A percentile compares a stretch with the other conserved stretches of the same genome.
Evolutionary conservation across 2,113 vertebrate species (phyloP).

Genomic region (Zosterops lateralis): DNA sequence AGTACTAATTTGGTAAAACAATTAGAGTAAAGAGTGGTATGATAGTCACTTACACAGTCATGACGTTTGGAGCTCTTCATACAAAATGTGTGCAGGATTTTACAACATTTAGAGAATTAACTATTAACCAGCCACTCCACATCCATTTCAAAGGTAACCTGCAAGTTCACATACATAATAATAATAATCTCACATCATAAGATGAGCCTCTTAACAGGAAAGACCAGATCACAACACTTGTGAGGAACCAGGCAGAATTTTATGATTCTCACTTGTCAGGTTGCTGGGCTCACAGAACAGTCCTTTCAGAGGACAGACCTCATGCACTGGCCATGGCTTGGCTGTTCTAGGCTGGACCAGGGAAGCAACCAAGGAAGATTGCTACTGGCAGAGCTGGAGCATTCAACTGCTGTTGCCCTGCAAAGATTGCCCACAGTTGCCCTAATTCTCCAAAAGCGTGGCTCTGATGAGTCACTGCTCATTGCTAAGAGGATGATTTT

Average conservation of each 20-base stretch:
- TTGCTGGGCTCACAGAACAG: neutral
- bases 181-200: neutral
- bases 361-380: neutral
- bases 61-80: conserved; percentile 17
- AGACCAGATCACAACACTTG: neutral
- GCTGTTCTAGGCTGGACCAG: neutral
- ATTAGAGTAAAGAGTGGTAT: neutral
- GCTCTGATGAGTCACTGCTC: neutral
- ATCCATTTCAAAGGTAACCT: neutral
- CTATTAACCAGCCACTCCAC: neutral
- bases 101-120: neutral
- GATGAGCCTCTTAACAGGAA: neutral
- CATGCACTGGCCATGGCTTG: neutral
- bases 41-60: conserved; percentile 9
- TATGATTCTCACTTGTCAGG: neutral
- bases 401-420: neutral
- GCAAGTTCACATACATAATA: neutral
- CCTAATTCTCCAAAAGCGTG: neutral
- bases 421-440: neutral
- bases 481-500: neutral
- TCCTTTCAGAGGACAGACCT: neutral
- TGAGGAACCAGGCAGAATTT: neutral
- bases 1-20: conserved; percentile 55
- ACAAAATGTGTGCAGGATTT: conserved; percentile 12
- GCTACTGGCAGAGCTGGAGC: neutral